Base-by-base conservation (phyloP, 2,113 vertebrate genomes). In the Nibea coibor region DNA sequence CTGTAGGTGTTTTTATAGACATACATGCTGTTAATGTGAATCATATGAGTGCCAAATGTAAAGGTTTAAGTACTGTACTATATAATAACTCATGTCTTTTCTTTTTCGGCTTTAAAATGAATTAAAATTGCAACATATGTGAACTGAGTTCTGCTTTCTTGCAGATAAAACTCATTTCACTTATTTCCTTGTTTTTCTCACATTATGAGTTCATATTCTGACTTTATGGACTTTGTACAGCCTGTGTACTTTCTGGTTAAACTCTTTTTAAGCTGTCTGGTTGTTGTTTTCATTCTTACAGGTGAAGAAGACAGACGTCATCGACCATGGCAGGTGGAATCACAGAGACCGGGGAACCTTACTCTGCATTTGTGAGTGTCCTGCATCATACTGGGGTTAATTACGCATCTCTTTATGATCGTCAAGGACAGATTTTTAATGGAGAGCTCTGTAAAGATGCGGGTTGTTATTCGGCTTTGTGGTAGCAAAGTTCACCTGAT, bases 311-410 rank as follows among this genome's bases (percentile, higher is more conserved):
- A 71, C 47, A 58, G 1, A 48, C 3, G 20, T 17, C 58, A 1
- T 2, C 69, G 20, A 61, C 80, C 72, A 99, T 99, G 98, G 96
- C 97, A 1, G 97, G 97, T 2, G 97, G 97, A 45, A 99, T 99
- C 51, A 99, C 98, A 7, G 98, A 99, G 1, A 96, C 96, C 0
- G 98, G 98, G 53, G 97, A 98, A 66, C 97, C 97, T 3, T 99
- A 99, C 88, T 99, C 98, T 20, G 95, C 97, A 4, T 99, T 97
- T 45, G 98, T 99, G 89, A 97, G 98, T 98, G 79, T 88, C 2
- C 5, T 14, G 15, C 48, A 22, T 5, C 15, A 28, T 3, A 3
- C 28, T 43, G 10, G 16, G 1, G 1, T 72, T 26, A 6, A 64
- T 12, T 26, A 7, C 2, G 20, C 0, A 10, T 67, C 15, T 59